phyloP scores from a whole-genome alignment of 2,113 vertebrate species.

The Protobothrops flavoviridis region DNA sequence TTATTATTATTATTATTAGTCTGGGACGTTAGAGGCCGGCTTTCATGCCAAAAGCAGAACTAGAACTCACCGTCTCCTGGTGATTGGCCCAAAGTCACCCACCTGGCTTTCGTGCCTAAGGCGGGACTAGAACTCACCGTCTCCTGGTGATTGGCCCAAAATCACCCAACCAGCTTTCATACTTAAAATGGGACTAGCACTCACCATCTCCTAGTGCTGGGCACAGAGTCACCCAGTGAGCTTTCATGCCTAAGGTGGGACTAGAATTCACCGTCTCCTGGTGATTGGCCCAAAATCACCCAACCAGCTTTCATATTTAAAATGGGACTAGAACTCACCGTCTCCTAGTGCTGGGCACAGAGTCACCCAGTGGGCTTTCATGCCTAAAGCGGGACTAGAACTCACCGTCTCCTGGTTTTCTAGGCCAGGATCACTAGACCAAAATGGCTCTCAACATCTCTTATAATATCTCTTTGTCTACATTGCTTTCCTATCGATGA shows the following conservation, averaged over 20 bases:
- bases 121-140: no score
- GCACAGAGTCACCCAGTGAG: no score
- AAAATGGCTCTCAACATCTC: background rate
- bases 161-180: background rate
- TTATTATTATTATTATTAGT: no score
- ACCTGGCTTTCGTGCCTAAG: fast-evolving
- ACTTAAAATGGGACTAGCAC: background rate
- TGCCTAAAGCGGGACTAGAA: background rate
- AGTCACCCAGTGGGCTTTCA: no score
- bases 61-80: no score
- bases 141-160: background rate
- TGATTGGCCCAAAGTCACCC: no score
- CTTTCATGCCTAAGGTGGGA: background rate
- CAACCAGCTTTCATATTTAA: background rate
- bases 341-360: no score
- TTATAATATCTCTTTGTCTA: background rate
- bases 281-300: background rate
- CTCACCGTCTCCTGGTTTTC: background rate
- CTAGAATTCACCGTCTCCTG: background rate
- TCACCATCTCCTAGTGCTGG: background rate
- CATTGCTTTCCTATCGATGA: background rate
- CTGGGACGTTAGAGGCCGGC: no score
- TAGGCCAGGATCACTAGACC: background rate
- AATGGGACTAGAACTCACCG: no score
- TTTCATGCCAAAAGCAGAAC: no score